Base-by-base conservation (phyloP, 2,888 invertebrate genomes). In the Raillietiella orientalis region DNA sequence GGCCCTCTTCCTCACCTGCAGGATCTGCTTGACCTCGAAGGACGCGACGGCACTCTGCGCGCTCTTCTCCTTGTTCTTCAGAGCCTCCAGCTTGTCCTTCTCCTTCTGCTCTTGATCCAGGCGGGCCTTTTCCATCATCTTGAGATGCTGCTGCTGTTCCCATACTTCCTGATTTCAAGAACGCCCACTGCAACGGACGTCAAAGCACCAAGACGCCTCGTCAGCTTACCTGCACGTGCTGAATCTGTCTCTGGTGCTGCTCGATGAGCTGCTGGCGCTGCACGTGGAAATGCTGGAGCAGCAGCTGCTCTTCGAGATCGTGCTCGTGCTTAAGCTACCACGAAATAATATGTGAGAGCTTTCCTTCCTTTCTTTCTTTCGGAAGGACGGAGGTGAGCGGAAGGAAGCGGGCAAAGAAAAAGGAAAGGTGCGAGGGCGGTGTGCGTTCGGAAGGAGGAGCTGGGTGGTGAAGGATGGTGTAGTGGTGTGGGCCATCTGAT, bases 11-110 rank as follows among this genome's bases (percentile, higher is more conserved):
- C 32, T 35, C 42, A 69, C 77, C 59, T 79, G 79, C 38, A 87
- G 56, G 42, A 77, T 74, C 53, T 79, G 79, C 48, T 87, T 90
- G 42, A 90, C 90, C 51, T 84, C 84, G 13, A 74, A 67, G 34
- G 84, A 87, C 34, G 90, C 87, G 41, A 82, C 70, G 29, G 87
- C 87, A 52, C 82, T 82, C 52, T 79, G 77, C 46, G 82, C 79
- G 43, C 72, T 70, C 47, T 79, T 79, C 48, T 82, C 77, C 47
- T 84, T 82, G 51, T 79, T 77, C 42, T 72, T 63, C 39, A 82
- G 56, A 35, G 70, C 66, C 41, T 79, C 75, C 35, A 72, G 56
- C 38, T 66, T 58, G 44, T 77, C 74, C 32, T 74, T 58, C 46
- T 77, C 72, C n/a, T n/a, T n/a, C n/a, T n/a, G 5, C 8, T 8